Conservation (phyloP, 1,140 invertebrate genomes). For the Magallana angulata region DNA sequence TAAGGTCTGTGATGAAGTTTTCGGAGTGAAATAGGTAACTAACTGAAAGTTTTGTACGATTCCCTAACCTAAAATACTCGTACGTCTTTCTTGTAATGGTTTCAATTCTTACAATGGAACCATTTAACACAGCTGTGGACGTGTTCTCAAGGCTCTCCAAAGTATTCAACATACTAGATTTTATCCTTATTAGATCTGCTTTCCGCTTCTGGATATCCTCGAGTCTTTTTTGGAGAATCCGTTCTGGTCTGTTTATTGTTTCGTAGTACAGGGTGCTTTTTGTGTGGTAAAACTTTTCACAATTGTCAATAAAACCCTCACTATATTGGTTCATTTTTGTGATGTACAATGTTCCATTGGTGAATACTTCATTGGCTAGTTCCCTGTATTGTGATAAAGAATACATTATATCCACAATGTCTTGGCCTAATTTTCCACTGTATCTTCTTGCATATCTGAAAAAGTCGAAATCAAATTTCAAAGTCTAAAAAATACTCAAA, state of each 20-base stretch:
- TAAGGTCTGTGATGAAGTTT: conserved; percentile 57
- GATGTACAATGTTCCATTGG: conserved; percentile 50
- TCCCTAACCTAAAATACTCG: conserved; percentile 56
- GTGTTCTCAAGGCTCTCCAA: conserved; percentile 23
- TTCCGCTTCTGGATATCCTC: conserved; percentile 51
- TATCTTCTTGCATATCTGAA: conserved; percentile 57
- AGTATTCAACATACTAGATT: conserved; percentile 6
- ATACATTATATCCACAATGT: conserved; percentile 51
- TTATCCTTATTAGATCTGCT: conserved; percentile 25
- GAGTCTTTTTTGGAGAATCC: conserved; percentile 56
- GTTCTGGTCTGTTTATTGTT: conserved; percentile 63
- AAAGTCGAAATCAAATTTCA: neutral
- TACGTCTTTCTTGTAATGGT: conserved; percentile 42
- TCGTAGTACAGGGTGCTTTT: conserved; percentile 68
- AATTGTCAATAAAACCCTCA: conserved; percentile 53
- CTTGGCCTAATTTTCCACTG: conserved; percentile 52
- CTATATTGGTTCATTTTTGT: conserved; percentile 50
- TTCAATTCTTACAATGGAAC: neutral
- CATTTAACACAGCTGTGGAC: neutral
- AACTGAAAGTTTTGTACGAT: conserved; percentile 55
- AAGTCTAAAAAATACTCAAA: no score
- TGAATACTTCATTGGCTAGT: conserved; percentile 47
- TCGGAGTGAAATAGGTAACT: conserved; percentile 58
- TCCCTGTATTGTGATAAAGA: conserved; percentile 42
- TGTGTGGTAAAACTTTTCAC: conserved; percentile 61